Evolutionary conservation across 2,797 vertebrate genomes (phyloP).

Genomic region (Neosilurus hyrtlii): DNA sequence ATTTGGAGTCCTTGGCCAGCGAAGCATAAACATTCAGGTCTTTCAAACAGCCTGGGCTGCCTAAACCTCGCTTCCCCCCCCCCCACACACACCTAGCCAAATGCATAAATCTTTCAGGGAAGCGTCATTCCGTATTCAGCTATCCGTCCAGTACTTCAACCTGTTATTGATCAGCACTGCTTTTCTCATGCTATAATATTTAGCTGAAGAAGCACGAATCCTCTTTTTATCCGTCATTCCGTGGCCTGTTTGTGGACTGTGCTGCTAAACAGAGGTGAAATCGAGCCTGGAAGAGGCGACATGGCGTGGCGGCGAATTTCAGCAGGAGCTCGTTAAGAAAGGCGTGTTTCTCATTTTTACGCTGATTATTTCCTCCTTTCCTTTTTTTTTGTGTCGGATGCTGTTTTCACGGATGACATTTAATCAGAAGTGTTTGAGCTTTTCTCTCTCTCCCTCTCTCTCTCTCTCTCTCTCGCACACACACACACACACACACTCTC

Average conservation of each 20-base stretch:
- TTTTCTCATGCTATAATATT: constrained; percentile 11
- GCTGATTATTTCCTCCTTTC: constrained; percentile 54
- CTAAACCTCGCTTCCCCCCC: constrained; percentile 46
- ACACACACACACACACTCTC: too few species aligned
- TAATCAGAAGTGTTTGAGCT: constrained; percentile 59
- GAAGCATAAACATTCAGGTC: constrained; percentile 57
- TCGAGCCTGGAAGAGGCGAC: constrained; percentile 65
- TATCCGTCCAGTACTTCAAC: constrained; percentile 35
- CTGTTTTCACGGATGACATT: constrained; percentile 57
- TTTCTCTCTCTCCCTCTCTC: constrained; percentile 42
- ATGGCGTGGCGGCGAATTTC: constrained; percentile 64
- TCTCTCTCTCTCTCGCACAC: not conserved
- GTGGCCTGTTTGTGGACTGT: constrained; percentile 60
- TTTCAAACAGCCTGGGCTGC: constrained; percentile 42
- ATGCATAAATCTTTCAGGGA: constrained; percentile 55
- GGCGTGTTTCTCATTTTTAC: constrained; percentile 56
- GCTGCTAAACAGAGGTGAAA: constrained; percentile 74
- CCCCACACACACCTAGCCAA: constrained; percentile 51
- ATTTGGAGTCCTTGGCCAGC: constrained; percentile 52
- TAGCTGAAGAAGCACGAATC: constrained; percentile 14
- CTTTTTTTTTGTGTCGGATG: constrained; percentile 42
- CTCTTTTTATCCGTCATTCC: constrained; percentile 51
- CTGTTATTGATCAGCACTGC: constrained; percentile 65
- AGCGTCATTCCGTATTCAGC: constrained; percentile 5
- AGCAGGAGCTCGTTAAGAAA: constrained; percentile 72